Percentiles rank a stretch among this genome's conserved stretches.
phyloP scores from a whole-genome alignment of 2,797 vertebrate species.

The Hipposideros larvatus region DNA sequence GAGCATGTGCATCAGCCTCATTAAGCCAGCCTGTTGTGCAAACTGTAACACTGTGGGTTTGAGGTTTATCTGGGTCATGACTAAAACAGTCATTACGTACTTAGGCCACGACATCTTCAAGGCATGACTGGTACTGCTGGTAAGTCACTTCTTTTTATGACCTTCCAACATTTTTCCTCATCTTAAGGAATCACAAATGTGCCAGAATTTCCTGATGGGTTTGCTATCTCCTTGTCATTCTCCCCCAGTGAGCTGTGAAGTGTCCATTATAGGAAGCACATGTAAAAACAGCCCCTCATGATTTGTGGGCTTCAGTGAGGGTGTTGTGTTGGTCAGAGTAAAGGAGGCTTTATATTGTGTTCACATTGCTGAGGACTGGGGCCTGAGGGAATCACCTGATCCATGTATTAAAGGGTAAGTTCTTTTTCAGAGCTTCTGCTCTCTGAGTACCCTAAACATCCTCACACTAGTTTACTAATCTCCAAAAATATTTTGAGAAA shows the following conservation, averaged over 20 bases:
- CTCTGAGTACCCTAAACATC: not conserved
- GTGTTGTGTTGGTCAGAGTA: not conserved
- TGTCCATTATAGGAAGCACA: not conserved
- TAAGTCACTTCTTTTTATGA: not conserved
- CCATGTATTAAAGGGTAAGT: not conserved
- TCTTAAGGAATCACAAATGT: not conserved
- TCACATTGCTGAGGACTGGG: not conserved
- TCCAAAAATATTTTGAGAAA: constrained; percentile 9
- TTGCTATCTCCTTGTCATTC: not conserved
- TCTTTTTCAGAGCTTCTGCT: not conserved
- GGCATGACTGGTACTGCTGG: not conserved
- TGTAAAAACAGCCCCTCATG: not conserved
- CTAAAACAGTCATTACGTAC: constrained; percentile 5
- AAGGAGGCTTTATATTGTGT: not conserved
- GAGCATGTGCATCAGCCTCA: constrained; percentile 47
- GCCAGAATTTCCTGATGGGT: not conserved
- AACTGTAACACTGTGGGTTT: constrained; percentile 15
- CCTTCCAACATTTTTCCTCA: not conserved
- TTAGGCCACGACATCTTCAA: not conserved
- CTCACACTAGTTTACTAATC: not conserved
- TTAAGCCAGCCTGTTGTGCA: constrained; percentile 42
- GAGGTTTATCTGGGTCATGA: constrained; percentile 11
- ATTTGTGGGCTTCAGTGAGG: not conserved
- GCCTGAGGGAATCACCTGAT: not conserved
- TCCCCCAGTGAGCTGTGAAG: not conserved